phyloP scores from a whole-genome alignment of 2,797 vertebrate species.

The Hippoglossus hippoglossus region DNA sequence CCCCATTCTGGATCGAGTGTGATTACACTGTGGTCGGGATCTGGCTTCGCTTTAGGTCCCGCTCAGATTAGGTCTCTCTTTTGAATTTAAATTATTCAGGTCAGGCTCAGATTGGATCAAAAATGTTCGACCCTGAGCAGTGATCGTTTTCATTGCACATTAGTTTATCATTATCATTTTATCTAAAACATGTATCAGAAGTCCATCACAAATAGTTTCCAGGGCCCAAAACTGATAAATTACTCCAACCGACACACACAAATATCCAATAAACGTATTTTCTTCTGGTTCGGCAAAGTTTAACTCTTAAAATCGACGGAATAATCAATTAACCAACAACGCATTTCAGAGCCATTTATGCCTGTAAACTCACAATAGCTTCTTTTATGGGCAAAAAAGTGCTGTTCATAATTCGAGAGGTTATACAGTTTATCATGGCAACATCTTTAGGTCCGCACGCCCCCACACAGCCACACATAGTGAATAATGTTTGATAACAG shows the following conservation, averaged over 20 bases:
- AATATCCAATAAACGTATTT: too few relatives aligned
- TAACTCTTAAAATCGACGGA: too few relatives aligned
- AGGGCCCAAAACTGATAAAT: too few relatives aligned
- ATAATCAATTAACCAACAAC: too few relatives aligned
- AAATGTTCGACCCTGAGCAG: not conserved
- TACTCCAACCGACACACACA: too few relatives aligned
- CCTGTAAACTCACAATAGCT: not conserved
- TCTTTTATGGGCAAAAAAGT: not conserved
- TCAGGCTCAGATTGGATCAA: not conserved
- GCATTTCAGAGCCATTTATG: not conserved
- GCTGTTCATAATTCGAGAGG: not conserved
- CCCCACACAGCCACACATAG: constrained; percentile 35
- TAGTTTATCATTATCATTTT: too few relatives aligned
- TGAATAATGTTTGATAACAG: constrained; percentile 38
- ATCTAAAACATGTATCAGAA: too few relatives aligned
- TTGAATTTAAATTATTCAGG: not conserved
- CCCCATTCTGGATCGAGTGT: too few relatives aligned
- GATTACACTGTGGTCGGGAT: too few relatives aligned
- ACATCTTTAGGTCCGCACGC: constrained; percentile 45
- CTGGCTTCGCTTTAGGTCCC: too few relatives aligned
- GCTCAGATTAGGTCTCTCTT: not conserved
- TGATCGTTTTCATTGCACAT: not conserved
- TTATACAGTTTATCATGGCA: not conserved
- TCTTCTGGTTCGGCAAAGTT: too few relatives aligned
- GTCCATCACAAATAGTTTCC: too few relatives aligned